A percentile compares a stretch with the other conserved stretches of the same genome.
Evolutionary conservation across 2,113 vertebrate species (phyloP).

Genomic region (Phasianus colchicus): DNA sequence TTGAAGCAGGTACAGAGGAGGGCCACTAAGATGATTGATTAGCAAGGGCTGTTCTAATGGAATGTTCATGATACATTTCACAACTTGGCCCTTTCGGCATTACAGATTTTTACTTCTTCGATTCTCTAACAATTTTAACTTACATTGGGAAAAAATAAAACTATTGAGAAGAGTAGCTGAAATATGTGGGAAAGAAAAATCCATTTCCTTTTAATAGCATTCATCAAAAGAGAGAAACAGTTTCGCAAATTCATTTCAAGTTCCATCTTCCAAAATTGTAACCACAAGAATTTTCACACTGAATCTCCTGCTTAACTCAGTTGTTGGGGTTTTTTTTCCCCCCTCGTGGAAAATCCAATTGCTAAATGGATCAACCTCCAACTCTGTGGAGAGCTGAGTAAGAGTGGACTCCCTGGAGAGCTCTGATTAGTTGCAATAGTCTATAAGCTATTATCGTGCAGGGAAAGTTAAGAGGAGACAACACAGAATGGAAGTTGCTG

Average conservation of each 20-base stretch:
- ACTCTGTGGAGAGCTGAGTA: too few species aligned
- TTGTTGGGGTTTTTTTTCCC: background rate
- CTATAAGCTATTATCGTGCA: too few species aligned
- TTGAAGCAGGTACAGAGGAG: too few species aligned
- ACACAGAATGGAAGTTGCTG: too few species aligned
- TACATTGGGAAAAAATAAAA: background rate
- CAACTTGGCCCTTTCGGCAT: slow-evolving; percentile 28
- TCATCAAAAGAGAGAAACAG: background rate
- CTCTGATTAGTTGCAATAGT: too few species aligned
- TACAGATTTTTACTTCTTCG: slow-evolving; percentile 25
- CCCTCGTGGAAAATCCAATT: slow-evolving; percentile 8
- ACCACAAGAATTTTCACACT: slow-evolving; percentile 24
- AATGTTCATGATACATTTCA: slow-evolving; percentile 18
- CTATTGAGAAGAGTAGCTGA: background rate
- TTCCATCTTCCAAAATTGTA: slow-evolving; percentile 19
- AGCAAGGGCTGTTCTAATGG: slow-evolving; percentile 6
- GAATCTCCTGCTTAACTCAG: background rate
- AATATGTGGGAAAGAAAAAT: slow-evolving; percentile 16
- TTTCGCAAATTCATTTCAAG: slow-evolving; percentile 22
- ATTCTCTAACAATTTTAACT: slow-evolving; percentile 41
- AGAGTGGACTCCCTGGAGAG: too few species aligned
- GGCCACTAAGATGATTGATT: slow-evolving; percentile 17
- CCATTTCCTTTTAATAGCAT: slow-evolving; percentile 1
- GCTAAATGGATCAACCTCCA: slow-evolving; percentile 10
- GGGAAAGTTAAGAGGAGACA: too few species aligned